phyloP scores from a whole-genome alignment of 2,888 invertebrate genomes.

The Perizoma affinitatum region DNA sequence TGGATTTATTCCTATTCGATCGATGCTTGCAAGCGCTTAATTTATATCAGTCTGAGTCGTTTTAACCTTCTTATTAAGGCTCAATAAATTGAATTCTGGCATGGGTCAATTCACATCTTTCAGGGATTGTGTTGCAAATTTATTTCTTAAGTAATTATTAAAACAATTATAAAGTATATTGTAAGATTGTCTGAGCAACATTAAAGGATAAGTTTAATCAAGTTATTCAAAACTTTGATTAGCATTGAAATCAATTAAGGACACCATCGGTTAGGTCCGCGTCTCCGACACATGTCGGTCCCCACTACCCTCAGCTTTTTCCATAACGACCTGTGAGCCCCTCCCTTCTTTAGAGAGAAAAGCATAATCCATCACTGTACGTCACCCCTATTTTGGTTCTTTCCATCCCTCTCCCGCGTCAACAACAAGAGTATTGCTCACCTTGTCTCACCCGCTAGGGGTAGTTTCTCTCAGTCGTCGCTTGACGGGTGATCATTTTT shows the following conservation, averaged over 20 bases:
- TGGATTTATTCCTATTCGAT: too few relatives aligned
- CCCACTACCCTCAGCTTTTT: conserved; percentile 84
- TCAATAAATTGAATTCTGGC: too few relatives aligned
- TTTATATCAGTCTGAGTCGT: too few relatives aligned
- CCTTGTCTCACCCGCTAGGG: conserved; percentile 79
- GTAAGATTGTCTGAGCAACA: too few relatives aligned
- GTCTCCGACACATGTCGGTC: conserved; percentile 85
- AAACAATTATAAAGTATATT: too few relatives aligned
- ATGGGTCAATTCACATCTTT: too few relatives aligned
- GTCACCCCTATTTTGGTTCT: conserved; percentile 85
- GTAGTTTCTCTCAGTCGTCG: conserved; percentile 85
- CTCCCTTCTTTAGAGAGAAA: conserved; percentile 85
- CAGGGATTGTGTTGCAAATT: too few relatives aligned
- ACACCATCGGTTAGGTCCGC: conserved; percentile 82
- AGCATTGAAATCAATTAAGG: conserved; percentile 79
- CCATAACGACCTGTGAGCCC: conserved; percentile 85
- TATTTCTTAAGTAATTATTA: too few relatives aligned
- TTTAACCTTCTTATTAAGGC: too few relatives aligned
- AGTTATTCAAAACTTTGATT: conserved; percentile 55
- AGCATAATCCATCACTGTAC: conserved; percentile 86
- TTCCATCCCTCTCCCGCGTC: conserved; percentile 69
- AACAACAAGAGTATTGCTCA: conserved; percentile 59
- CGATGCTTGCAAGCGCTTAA: too few relatives aligned
- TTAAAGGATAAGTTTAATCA: conserved; percentile 41
- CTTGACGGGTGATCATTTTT: conserved; percentile 89